A percentile compares a stretch with the other conserved stretches of the same genome.
phyloP scores from a whole-genome alignment of 2,113 vertebrate species.

The Cyanistes caeruleus region DNA sequence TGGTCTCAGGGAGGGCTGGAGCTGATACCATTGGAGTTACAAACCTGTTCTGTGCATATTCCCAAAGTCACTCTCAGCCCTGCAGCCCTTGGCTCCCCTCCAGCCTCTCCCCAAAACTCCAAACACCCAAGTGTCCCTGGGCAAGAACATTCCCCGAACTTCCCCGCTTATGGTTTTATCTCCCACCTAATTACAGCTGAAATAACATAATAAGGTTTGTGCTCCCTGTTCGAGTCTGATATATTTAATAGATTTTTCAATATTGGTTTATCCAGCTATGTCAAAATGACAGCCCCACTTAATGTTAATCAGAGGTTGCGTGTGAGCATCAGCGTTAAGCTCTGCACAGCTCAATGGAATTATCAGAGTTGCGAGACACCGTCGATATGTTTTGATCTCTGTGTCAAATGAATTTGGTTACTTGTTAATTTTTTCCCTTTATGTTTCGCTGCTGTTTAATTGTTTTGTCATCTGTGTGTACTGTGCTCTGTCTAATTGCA shows the following conservation, averaged over 20 bases:
- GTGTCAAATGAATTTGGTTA: constrained; percentile 66
- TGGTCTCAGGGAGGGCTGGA: constrained; percentile 45
- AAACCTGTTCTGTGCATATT: neutral
- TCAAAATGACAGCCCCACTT: constrained; percentile 76
- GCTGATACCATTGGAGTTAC: constrained; percentile 13
- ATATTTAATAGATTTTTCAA: constrained; percentile 78
- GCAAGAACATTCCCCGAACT: neutral
- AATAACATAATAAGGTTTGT: constrained; percentile 73
- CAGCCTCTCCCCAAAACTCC: neutral
- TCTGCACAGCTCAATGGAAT: constrained; percentile 66
- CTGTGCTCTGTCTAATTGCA: neutral
- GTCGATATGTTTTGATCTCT: constrained; percentile 78
- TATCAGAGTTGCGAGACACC: constrained; percentile 60
- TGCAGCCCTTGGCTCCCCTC: constrained; percentile 17
- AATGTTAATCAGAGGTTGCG: constrained; percentile 73
- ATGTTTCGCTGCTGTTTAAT: constrained; percentile 57
- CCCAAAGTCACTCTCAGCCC: constrained; percentile 24
- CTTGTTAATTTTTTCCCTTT: constrained; percentile 68
- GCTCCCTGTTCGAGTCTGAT: constrained; percentile 67
- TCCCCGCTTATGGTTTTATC: constrained; percentile 66
- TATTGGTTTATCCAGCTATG: constrained; percentile 73
- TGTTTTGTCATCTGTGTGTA: constrained; percentile 43
- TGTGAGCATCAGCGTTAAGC: constrained; percentile 60
- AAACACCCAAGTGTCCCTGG: neutral
- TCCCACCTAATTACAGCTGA: constrained; percentile 72